A percentile compares a stretch with the other conserved stretches of the same genome.
phyloP scores from a whole-genome alignment of 2,888 invertebrate genomes.

The Agonum fuliginosum region DNA sequence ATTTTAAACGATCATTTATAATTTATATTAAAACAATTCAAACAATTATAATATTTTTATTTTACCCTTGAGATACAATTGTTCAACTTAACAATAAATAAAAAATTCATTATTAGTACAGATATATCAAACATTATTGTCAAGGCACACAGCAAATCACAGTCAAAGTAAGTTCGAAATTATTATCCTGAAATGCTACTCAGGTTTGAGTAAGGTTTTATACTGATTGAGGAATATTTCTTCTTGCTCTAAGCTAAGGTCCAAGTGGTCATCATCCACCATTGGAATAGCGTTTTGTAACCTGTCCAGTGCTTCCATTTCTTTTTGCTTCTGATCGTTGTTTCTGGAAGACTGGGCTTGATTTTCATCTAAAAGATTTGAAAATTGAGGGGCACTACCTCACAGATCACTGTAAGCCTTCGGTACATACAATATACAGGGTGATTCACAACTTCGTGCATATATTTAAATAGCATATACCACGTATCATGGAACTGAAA shows the following conservation, averaged over 20 bases:
- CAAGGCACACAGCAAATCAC: slow-evolving; percentile 57
- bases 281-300: slow-evolving; percentile 76
- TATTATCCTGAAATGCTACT: slow-evolving; percentile 46
- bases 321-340: slow-evolving; percentile 69
- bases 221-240: slow-evolving; percentile 81
- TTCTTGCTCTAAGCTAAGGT: slow-evolving; percentile 82
- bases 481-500: no score
- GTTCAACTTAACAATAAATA: slow-evolving; percentile 1
- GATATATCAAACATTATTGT: slow-evolving; percentile 6
- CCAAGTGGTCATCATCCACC: slow-evolving; percentile 84
- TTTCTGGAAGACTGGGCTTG: slow-evolving; percentile 26
- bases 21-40: slow-evolving; percentile 31
- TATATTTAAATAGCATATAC: no score
- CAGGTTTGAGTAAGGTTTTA: slow-evolving; percentile 75
- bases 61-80: not conserved
- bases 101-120: slow-evolving; percentile 24
- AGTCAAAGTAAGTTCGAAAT: slow-evolving; percentile 1
- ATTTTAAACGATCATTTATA: slow-evolving; percentile 64
- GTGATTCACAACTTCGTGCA: no score
- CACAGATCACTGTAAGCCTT: no score
- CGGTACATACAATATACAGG: no score
- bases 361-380: not conserved
- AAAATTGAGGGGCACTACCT: no score
- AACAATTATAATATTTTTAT: slow-evolving; percentile 40
- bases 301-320: slow-evolving; percentile 77